A percentile compares a stretch with the other conserved stretches of the same genome.
These are phyloP conservation scores for Ceramica pisi DNA, from an alignment of 2,888 invertebrate genomes.

Conservation along the genomic window DNA sequence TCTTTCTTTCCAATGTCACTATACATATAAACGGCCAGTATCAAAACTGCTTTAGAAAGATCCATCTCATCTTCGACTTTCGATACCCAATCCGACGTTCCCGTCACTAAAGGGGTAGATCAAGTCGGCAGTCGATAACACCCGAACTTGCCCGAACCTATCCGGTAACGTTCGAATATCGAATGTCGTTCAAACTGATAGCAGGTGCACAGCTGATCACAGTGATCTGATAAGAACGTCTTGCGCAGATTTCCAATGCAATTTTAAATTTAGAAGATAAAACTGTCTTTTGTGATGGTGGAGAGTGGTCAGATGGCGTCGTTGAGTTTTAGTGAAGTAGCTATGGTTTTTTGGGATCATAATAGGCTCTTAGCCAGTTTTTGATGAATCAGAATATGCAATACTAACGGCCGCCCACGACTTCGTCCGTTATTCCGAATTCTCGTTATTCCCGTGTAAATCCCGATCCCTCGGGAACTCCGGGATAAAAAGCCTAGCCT, in stretches of 20 bases:
- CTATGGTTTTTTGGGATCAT: background rate
- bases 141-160: slow-evolving; percentile 57
- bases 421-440: no score
- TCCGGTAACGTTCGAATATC: slow-evolving; percentile 65
- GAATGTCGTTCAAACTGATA: slow-evolving; percentile 69
- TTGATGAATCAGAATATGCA: no score
- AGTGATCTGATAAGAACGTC: slow-evolving; percentile 60
- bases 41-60: background rate
- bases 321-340: slow-evolving; percentile 8
- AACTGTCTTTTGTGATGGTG: slow-evolving; percentile 46
- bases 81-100: slow-evolving; percentile 12
- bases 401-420: no score
- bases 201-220: slow-evolving; percentile 62
- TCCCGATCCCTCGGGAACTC: no score
- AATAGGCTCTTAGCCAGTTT: background rate
- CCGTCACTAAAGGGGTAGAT: slow-evolving; percentile 55
- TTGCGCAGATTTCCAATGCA: slow-evolving; percentile 71
- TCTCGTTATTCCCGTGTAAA: no score
- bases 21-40: background rate
- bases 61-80: slow-evolving; percentile 24
- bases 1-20: background rate
- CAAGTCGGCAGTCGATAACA: slow-evolving; percentile 58
- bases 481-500: no score
- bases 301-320: slow-evolving; percentile 7
- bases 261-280: slow-evolving; percentile 74